phyloP scores from a whole-genome alignment of 2,797 vertebrate species.

The Margarornis squamiger region DNA sequence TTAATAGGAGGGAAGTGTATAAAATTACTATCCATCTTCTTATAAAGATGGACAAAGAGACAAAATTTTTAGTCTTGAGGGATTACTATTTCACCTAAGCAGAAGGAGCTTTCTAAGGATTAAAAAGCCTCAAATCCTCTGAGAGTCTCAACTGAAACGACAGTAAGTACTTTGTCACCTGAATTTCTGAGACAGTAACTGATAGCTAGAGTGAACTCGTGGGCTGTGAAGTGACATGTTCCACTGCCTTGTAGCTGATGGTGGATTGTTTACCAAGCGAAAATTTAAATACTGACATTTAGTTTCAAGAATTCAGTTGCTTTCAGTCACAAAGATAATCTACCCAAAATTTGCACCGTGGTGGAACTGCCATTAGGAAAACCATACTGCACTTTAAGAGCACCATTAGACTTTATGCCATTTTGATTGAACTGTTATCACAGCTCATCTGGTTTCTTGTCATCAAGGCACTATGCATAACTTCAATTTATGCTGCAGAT shows the following conservation, averaged over 20 bases:
- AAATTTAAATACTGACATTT: not conserved
- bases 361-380: not conserved
- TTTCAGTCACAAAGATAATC: not conserved
- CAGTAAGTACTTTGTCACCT: not conserved
- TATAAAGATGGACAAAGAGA: not conserved
- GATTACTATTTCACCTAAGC: not conserved
- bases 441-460: constrained; percentile 6
- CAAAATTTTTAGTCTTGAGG: not conserved
- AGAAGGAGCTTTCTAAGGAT: constrained; percentile 27
- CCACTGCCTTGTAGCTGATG: not conserved
- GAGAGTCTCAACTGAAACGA: not conserved
- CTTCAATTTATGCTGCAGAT: not conserved
- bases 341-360: not conserved
- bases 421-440: constrained; percentile 20
- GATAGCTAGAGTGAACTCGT: not conserved
- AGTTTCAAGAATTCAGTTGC: not conserved
- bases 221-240: not conserved
- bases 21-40: not conserved
- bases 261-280: not conserved
- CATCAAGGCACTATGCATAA: not conserved
- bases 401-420: not conserved
- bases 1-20: not conserved
- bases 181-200: not conserved
- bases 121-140: not conserved
- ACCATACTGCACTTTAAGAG: not conserved